Evolutionary conservation across 1,140 invertebrate genomes (phyloP).

Genomic region (Oryzaephilus surinamensis): DNA sequence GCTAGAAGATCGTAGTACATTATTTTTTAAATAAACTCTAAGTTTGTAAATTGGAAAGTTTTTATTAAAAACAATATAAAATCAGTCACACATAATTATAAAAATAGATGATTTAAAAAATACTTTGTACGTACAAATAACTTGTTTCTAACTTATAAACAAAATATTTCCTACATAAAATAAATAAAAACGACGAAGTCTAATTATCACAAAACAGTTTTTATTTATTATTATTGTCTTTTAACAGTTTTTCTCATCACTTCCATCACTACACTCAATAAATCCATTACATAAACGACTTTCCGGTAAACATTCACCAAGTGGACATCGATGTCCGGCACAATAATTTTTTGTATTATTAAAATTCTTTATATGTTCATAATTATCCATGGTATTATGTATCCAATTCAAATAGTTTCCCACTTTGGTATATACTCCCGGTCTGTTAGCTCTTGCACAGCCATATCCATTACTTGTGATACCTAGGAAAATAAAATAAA

Average conservation of each 20-base stretch:
- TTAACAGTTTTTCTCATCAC: conserved; percentile 51
- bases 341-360: conserved; percentile 39
- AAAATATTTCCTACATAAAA: too few relatives aligned
- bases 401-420: conserved; percentile 70
- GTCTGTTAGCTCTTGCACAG: conserved; percentile 69
- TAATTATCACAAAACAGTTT: not conserved
- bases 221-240: not conserved
- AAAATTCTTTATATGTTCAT: conserved; percentile 6
- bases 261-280: conserved; percentile 63
- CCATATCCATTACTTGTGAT: conserved; percentile 80
- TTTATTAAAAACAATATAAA: too few relatives aligned
- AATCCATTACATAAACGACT: conserved; percentile 64
- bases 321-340: conserved; percentile 58
- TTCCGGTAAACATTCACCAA: conserved; percentile 62
- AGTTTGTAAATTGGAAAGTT: too few relatives aligned
- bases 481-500: conserved; percentile 11
- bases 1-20: too few relatives aligned
- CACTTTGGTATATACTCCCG: conserved; percentile 83
- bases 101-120: too few relatives aligned
- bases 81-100: too few relatives aligned
- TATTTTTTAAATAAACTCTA: too few relatives aligned
- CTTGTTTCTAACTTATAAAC: too few relatives aligned
- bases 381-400: conserved; percentile 31
- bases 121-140: too few relatives aligned
- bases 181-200: too few relatives aligned